phyloP scores from a whole-genome alignment of 2,113 vertebrate genomes.

The Poeciliopsis turrubarensis region DNA sequence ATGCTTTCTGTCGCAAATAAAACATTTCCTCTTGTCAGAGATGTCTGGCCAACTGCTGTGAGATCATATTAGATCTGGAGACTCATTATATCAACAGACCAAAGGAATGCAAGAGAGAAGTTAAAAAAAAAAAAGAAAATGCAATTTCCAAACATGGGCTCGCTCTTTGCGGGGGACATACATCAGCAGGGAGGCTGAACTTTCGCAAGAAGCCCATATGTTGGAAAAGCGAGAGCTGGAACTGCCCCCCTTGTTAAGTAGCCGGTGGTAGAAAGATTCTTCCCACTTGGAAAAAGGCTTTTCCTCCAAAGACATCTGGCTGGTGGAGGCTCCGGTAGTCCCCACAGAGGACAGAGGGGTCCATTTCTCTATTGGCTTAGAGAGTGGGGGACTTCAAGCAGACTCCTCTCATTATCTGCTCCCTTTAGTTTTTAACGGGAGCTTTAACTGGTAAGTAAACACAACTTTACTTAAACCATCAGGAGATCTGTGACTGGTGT shows the following conservation, averaged over 20 bases:
- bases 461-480: neutral
- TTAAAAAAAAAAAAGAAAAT: conserved; percentile 18
- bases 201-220: conserved; percentile 87
- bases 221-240: conserved; percentile 88
- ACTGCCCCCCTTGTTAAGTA: conserved; percentile 97
- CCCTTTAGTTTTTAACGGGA: conserved; percentile 21
- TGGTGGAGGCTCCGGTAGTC: conserved; percentile 71
- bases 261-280: conserved; percentile 87
- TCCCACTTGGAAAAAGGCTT: conserved; percentile 88
- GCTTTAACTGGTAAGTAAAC: conserved; percentile 57
- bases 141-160: conserved; percentile 78
- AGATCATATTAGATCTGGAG: conserved; percentile 44
- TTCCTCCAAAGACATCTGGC: conserved; percentile 79
- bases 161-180: conserved; percentile 39
- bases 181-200: conserved; percentile 79
- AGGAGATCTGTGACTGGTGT: neutral
- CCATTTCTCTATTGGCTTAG: conserved; percentile 45
- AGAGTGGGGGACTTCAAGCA: conserved; percentile 49
- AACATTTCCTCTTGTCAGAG: conserved; percentile 2
- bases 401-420: conserved; percentile 33
- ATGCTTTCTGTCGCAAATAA: conserved; percentile 21
- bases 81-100: conserved; percentile 76
- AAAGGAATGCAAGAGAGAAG: conserved; percentile 77
- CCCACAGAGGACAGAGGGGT: conserved; percentile 58
- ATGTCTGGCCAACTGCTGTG: conserved; percentile 33